Base-by-base conservation (phyloP, 2,113 vertebrate genomes). In the Menura novaehollandiae region DNA sequence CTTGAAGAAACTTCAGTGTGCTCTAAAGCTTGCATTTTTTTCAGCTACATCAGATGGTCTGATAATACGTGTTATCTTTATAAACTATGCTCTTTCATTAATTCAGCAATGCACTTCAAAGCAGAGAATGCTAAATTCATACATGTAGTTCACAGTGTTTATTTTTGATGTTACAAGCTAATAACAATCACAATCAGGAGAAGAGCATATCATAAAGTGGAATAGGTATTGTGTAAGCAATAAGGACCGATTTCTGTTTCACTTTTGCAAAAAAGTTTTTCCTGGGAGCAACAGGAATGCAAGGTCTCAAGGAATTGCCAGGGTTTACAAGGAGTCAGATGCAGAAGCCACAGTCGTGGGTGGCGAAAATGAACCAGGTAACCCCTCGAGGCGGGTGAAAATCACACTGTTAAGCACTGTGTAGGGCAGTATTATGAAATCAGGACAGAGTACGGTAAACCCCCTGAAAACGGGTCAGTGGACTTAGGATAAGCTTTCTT, bases 391-490 rank as follows among this genome's bases (percentile, higher is more conserved):
- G 30, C 24, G n/a, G 78, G 33, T 24, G 63, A 85, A 52, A 85
- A 84, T 27, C 75, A 62, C 87, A 3, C 74, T 51, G 62, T 53
- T 66, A 68, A 88, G 89, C 15, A 51, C 71, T 6, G 46, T 33
- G 71, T n/a, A 44, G n/a, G 73, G 37, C 62, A 62, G 58, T 46
- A 15, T 79, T 78, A 76, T 74, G 88, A 93, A 96, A 95, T 53
- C 67, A 79, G 95, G 81, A 85, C 93, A 88, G 94, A 89, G 58
- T 66, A 89, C 93, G 92, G 87, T 81, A 88, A 91, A 72, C 18
- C 85, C 67, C 81, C 74, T 41, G 71, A 59, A 91, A 93, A 85
- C 9, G 56, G 39, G 83, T 71, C 92, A 63, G 79, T 33, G 80
- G 72, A 86, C 73, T 78, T 37, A 35, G 3, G 49, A 86, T 58